Evolutionary conservation across 1,140 invertebrate genomes (phyloP), one percentile per base, ranked within the genome.

Genomic region (Drosophila yakuba): DNA sequence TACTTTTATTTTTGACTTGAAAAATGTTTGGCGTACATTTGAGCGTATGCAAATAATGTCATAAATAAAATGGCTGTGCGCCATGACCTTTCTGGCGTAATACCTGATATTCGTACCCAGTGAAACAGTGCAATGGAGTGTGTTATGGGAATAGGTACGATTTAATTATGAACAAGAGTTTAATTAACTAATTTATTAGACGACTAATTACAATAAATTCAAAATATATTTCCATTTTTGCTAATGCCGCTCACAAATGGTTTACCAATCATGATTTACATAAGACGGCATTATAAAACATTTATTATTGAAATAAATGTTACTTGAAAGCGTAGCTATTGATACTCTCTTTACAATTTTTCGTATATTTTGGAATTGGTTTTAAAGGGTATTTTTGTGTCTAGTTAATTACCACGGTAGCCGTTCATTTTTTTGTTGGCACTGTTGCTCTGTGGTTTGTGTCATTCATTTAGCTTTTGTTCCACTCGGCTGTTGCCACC

Each of bases 391-490:
- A 73, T 45, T 23, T n/a, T 36, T 4, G 20, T 32, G 47, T 62
- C 59, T 36, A 32, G 38, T 45, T 58, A 14, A 11, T 55, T 10
- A 23, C 8, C 51, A 20, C 56, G 25, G 48, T 41, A 43, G 10
- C n/a, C n/a, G 39, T 54, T 17, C n/a, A 48, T 63, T 80, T 76
- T 58, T 50, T 25, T 79, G 72, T 61, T 50, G 66, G 61, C 52
- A 61, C 79, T 89, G 71, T 84, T 88, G 84, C 75, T 73, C 76
- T 80, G 84, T 57, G 84, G 83, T 82, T 80, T 89, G 72, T 84
- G 83, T 88, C 84, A 89, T 88, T 88, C 84, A 80, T 88, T 88
- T 88, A 76, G 76, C 84, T 89, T 88, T 88, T 80, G 84, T 89
- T 89, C 57, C 44, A 50, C 64, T 57, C 50, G 67, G 44, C 51